Base-by-base conservation (phyloP, 2,888 invertebrate genomes). In the Cephus pygmeus region DNA sequence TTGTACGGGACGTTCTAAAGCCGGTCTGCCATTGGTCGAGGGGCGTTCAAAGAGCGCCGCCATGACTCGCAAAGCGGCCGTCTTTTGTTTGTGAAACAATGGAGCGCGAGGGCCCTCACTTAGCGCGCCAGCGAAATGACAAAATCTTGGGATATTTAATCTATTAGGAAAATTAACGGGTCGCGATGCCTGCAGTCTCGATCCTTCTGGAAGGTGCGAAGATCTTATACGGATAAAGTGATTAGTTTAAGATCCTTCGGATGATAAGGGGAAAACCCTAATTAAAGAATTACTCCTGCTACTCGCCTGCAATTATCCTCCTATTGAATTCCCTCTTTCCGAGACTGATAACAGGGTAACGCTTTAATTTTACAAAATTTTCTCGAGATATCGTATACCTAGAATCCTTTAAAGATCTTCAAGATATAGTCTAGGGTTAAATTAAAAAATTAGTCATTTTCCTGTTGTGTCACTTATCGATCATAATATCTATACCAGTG, bases 71-170 rank as follows among this genome's bases (percentile, higher is more conserved):
- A 87, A 88, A 88, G 85, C 88, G 85, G 85, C 85, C 85, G 86
- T 86, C 90, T 91, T 90, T 91, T 91, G 91, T 91, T 91, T 90
- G 89, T 88, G 90, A 91, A 90, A 91, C 91, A 91, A 91, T 91
- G 89, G 89, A 87, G 88, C 81, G 81, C 79, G 80, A 79, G 79
- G 79, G 83, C 81, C 84, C 87, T 90, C 90, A 90, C 89, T 90
- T 90, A 89, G 88, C 88, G 85, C 84, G 88, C 86, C 88, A 86
- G 83, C 86, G 83, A 86, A 87, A 88, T 88, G 88, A 89, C 87
- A 87, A 87, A 85, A 86, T 86, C 85, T 81, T 84, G 73, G 80
- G 79, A 85, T 87, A 87, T 87, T 90, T 88, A 88, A 88, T 88
- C 90, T 88, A 90, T 90, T 90, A 89, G 87, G 87, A 86, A 89